Evolutionary conservation across 2,888 invertebrate species (phyloP), one percentile per base, ranked within the genome.

Genomic region (Glyphotaelius pellucidus): DNA sequence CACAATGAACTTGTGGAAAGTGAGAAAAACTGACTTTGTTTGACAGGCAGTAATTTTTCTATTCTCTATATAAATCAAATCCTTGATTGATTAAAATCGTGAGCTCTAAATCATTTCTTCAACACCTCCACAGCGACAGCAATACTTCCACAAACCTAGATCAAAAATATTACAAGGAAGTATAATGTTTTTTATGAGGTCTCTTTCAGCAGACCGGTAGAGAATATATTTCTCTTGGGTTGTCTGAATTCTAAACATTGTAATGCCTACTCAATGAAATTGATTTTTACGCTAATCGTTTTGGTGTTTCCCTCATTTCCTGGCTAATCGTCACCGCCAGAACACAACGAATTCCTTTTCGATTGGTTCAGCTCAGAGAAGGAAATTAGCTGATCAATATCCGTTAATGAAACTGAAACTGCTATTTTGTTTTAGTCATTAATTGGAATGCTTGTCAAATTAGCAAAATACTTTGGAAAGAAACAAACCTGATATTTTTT

Each of bases 331-430:
- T 67, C 67, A 67, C 67, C 67, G 25, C 67, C 9, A 67, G 1
- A 67, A n/a, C 67, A 67, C 9, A 67, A n/a, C 67, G 67, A 67
- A 67, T 67, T 67, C 67, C 67, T n/a, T 67, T 67, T n/a, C 67
- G n/a, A n/a, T 52, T 86, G 83, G 42, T 38, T 86, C n/a, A n/a
- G 42, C 79, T 32, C 32, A 80, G 35, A 89, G 32, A 67, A 79
- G n/a, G 38, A 35, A 79, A 89, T 79, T 30, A 80, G 81, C 80
- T 67, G 87, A 90, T 52, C 67, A 35, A 31, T 79, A 90, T 92
- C 91, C 90, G 86, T 80, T 89, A 91, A 89, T 91, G 92, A 91
- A 92, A 92, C 81, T 87, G 91, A 92, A 92, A 92, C 87, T 80
- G 87, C 67, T 67, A 19, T 52, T 52, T 52, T 52, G 52, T 52